Conservation (phyloP, 2,888 invertebrate genomes). For the Scaptomyza reducta region DNA sequence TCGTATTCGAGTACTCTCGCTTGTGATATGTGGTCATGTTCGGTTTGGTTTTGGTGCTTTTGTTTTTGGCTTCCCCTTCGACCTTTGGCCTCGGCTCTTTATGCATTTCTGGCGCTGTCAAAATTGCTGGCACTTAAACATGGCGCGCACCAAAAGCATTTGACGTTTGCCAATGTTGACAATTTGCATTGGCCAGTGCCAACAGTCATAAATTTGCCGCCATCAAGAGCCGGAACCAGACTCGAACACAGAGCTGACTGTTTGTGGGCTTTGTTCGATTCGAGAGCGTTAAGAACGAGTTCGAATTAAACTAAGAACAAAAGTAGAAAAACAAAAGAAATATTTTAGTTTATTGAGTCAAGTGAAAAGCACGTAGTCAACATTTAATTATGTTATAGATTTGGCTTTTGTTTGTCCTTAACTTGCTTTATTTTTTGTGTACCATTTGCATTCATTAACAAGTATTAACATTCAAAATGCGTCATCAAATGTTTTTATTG, state of each 20-base stretch:
- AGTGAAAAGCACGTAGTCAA: not conserved
- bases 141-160: slow-evolving; percentile 46
- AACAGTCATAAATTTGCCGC: slow-evolving; percentile 74
- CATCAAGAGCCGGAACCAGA: slow-evolving; percentile 43
- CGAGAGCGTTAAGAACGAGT: slow-evolving; percentile 18
- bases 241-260: not conserved
- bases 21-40: not conserved
- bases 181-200: slow-evolving; percentile 62
- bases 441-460: not conserved
- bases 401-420: not conserved
- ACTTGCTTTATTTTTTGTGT: not conserved
- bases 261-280: not conserved
- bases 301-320: slow-evolving; percentile 17
- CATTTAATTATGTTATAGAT: not conserved
- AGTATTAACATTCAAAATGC: not conserved
- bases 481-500: not conserved
- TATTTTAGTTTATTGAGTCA: not conserved
- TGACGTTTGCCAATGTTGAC: slow-evolving; percentile 64
- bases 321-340: not conserved
- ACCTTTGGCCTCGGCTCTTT: slow-evolving; percentile 24
- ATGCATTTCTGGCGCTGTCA: slow-evolving; percentile 50
- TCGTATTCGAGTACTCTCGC: not conserved
- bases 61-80: not conserved
- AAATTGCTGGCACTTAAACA: slow-evolving; percentile 59
- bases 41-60: not conserved